These are phyloP conservation scores for Drosophila neotestacea DNA, from an alignment of 2,888 invertebrate species.

Conservation along the genomic window DNA sequence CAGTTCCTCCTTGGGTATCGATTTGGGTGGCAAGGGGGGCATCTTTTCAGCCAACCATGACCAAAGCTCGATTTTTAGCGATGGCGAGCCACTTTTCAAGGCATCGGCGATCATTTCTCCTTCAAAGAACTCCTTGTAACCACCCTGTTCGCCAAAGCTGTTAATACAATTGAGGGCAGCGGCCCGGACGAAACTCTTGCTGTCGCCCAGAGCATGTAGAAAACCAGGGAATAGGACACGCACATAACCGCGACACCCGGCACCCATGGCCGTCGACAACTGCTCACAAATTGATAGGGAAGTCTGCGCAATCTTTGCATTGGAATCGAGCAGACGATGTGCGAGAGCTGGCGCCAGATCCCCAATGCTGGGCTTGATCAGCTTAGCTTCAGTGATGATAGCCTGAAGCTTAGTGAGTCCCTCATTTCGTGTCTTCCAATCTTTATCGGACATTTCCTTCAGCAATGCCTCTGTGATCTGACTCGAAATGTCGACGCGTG, in stretches of 20 bases:
- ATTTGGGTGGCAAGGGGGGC: conserved; percentile 89
- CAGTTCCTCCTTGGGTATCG: conserved; percentile 93
- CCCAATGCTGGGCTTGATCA: conserved; percentile 93
- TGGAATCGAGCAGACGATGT: conserved; percentile 93
- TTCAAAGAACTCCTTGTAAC: conserved; percentile 93
- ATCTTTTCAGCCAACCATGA: conserved; percentile 94
- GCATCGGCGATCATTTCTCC: conserved; percentile 95
- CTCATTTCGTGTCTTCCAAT: conserved; percentile 92
- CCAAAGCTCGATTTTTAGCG: conserved; percentile 92
- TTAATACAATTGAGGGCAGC: conserved; percentile 94
- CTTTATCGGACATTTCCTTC: conserved; percentile 93
- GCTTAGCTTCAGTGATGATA: conserved; percentile 88
- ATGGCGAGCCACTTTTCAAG: conserved; percentile 93
- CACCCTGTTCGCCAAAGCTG: conserved; percentile 93
- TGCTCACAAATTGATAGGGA: conserved; percentile 93
- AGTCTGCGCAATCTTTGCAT: conserved; percentile 95
- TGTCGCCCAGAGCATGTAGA: conserved; percentile 91
- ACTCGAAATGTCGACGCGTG: conserved; percentile 92
- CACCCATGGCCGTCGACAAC: conserved; percentile 93
- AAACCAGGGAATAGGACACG: conserved; percentile 94
- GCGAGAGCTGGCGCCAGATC: conserved; percentile 93
- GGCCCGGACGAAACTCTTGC: conserved; percentile 92
- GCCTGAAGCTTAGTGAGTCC: conserved; percentile 85
- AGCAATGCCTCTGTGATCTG: conserved; percentile 93
- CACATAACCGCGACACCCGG: conserved; percentile 91